These are phyloP conservation scores for Podargus strigoides DNA, from an alignment of 2,797 vertebrate genomes.

Conservation along the genomic window DNA sequence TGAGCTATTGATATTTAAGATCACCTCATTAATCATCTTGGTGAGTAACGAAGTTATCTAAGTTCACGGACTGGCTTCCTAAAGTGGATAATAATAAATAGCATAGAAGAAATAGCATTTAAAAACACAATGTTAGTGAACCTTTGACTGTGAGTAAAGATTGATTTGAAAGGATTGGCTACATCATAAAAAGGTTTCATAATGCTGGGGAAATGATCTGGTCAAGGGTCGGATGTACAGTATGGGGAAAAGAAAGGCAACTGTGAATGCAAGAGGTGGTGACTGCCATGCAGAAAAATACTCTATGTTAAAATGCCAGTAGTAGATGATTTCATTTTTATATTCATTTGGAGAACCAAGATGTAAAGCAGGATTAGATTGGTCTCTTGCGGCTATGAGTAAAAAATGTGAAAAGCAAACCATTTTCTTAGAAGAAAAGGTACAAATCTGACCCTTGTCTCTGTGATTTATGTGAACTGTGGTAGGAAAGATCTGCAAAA, in stretches of 20 bases:
- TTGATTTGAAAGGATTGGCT: not conserved
- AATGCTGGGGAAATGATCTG: not conserved
- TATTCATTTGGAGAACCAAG: not conserved
- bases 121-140: not conserved
- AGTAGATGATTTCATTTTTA: not conserved
- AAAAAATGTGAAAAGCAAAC: not conserved
- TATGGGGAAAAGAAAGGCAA: not conserved
- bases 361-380: not conserved
- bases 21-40: conserved; percentile 70
- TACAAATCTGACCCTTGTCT: not conserved
- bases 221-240: not conserved
- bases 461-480: not conserved
- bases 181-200: not conserved
- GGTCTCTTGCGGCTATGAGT: not conserved
- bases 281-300: not conserved
- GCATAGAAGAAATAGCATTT: not conserved
- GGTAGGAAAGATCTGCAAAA: not conserved
- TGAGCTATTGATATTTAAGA: conserved; percentile 66
- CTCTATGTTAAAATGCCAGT: not conserved
- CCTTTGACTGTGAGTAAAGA: not conserved
- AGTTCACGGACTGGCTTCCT: conserved; percentile 44
- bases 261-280: not conserved
- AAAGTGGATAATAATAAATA: conserved; percentile 54
- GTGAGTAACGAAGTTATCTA: conserved; percentile 62
- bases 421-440: not conserved